These are phyloP conservation scores for Daubentonia madagascariensis DNA, from an alignment of 2,113 vertebrate species.

Conservation along the genomic window DNA sequence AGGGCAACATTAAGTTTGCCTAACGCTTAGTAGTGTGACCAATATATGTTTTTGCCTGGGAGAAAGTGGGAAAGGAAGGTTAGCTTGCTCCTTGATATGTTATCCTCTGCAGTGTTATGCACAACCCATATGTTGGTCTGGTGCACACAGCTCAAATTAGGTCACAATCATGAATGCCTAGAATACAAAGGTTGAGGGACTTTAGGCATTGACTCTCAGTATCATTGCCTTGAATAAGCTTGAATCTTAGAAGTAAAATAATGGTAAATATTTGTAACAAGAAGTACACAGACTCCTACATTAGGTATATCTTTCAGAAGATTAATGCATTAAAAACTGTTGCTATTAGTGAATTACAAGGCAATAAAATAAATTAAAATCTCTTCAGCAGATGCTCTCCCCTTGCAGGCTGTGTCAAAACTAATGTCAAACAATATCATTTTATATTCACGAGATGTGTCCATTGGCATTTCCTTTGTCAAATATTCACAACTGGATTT, in stretches of 20 bases:
- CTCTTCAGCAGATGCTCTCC: not conserved
- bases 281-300: not conserved
- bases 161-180: not conserved
- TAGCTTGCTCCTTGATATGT: not conserved
- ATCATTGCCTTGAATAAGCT: constrained; percentile 16
- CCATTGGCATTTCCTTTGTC: constrained; percentile 32
- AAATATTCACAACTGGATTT: constrained; percentile 29
- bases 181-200: constrained; percentile 3
- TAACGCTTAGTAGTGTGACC: constrained; percentile 16
- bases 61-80: not conserved
- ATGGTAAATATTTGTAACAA: constrained; percentile 5
- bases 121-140: not conserved
- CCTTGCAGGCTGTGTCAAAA: not conserved
- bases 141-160: constrained; percentile 15
- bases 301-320: constrained; percentile 5
- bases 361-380: constrained; percentile 49
- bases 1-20: not conserved
- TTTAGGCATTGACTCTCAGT: not conserved
- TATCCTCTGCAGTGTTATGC: not conserved
- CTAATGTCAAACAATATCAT: constrained; percentile 20
- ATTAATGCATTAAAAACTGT: constrained; percentile 30
- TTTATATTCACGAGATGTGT: constrained; percentile 56
- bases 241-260: constrained; percentile 14
- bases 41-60: not conserved
- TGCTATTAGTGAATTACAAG: constrained; percentile 26